A percentile compares a stretch with the other conserved stretches of the same genome.
Evolutionary conservation across 2,888 invertebrate genomes (phyloP).

Genomic region (Pseudococcus jackbeardsleyi): DNA sequence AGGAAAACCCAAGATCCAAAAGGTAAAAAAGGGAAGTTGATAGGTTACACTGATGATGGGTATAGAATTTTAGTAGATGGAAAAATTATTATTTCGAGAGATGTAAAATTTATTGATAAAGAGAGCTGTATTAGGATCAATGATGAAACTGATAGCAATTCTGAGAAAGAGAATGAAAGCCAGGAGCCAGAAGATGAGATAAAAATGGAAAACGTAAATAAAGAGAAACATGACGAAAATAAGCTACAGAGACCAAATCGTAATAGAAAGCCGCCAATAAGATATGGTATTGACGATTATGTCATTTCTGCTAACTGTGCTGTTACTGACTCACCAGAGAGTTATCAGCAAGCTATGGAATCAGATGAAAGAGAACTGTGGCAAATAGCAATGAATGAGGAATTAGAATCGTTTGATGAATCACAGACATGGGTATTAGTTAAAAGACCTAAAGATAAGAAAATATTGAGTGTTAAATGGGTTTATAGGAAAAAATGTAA

Average conservation of each 20-base stretch:
- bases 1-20: too few relatives aligned
- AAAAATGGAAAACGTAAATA: background rate
- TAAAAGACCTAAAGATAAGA: background rate
- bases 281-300: background rate
- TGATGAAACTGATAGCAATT: too few relatives aligned
- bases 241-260: background rate
- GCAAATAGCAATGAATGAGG: constrained; percentile 38
- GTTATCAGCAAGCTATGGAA: background rate
- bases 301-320: background rate
- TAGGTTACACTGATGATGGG: too few relatives aligned
- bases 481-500: constrained; percentile 12
- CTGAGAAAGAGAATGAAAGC: too few relatives aligned
- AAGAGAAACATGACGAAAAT: background rate
- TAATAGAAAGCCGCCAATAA: background rate
- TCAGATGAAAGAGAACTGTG: background rate
- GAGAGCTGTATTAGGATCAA: background rate
- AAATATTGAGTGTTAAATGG: constrained; percentile 24
- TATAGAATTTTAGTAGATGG: too few relatives aligned
- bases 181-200: too few relatives aligned
- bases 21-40: too few relatives aligned
- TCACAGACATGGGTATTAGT: constrained; percentile 34
- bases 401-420: constrained; percentile 12
- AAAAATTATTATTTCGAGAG: background rate
- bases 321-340: background rate
- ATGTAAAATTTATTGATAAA: constrained; percentile 34